A percentile compares a stretch with the other conserved stretches of the same genome.
phyloP scores from a whole-genome alignment of 2,113 vertebrate species.

The Pomatostomus ruficeps region DNA sequence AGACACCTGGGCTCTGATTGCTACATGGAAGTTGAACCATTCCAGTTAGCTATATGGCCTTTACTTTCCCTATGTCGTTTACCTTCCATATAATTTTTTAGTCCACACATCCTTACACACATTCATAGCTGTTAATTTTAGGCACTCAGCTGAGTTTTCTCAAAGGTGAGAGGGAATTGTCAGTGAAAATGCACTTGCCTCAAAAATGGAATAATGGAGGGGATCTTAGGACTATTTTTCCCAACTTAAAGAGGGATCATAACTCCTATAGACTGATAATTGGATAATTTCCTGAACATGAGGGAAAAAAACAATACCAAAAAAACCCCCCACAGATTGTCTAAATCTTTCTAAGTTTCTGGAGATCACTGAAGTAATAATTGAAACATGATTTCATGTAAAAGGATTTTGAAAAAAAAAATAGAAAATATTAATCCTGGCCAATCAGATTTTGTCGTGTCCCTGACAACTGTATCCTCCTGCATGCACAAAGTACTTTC shows the following conservation, averaged over 20 bases:
- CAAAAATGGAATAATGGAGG: background rate
- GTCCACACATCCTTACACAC: background rate
- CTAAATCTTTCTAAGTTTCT: background rate
- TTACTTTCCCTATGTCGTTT: background rate
- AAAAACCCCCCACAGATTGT: background rate
- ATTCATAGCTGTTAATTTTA: background rate
- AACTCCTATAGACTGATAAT: background rate
- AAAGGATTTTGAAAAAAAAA: background rate
- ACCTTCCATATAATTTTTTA: background rate
- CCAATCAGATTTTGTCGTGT: background rate
- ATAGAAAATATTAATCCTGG: background rate
- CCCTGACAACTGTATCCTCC: background rate
- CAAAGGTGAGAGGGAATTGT: background rate
- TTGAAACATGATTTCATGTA: background rate
- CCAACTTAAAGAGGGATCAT: background rate
- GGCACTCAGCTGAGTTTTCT: background rate
- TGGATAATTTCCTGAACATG: background rate
- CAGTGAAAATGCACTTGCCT: background rate
- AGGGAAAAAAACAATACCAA: background rate
- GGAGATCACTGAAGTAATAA: background rate
- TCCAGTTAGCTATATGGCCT: background rate
- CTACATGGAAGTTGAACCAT: background rate
- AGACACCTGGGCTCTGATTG: background rate
- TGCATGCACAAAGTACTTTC: background rate
- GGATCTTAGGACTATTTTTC: background rate